Evolutionary conservation across 2,797 vertebrate genomes (phyloP), one percentile per base, ranked within the genome.

Genomic region (Notolabrus celidotus): DNA sequence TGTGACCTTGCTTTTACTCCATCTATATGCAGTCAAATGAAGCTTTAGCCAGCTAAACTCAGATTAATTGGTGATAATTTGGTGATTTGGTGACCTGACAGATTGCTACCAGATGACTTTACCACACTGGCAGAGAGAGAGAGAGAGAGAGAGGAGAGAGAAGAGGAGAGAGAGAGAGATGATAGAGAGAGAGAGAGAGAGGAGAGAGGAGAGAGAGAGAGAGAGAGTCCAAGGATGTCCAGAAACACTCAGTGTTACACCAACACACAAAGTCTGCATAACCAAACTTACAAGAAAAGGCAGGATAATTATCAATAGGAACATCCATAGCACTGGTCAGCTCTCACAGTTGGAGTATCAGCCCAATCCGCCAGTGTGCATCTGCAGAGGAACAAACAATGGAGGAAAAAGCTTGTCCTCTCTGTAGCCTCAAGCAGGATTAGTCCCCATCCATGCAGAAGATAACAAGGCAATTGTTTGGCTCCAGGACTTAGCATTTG

Each of bases 311-410:
- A 56, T 71, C 50, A 5, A 50, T 22, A 51, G 55, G 60, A 59
- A 58, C 11, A 9, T 49, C 67, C n/a, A 45, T 38, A 62, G 54
- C 15, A 17, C 15, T 9, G 46, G 56, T 74, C 65, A 53, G 39
- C 43, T 52, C 74, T 60, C 57, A 25, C 50, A 45, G 69, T 36
- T 50, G 55, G 29, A 47, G 50, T 43, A 33, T 34, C 57, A 23
- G 7, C 27, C 50, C 55, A 38, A 43, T 33, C 59, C 57, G 41
- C 62, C 65, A 36, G 58, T 19, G 15, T 53, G 62, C 56, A 36
- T 71, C 34, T 62, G 62, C 56, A 65, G 53, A 63, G 65, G 49
- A 34, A 54, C 71, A 74, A 78, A 86, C 54, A 84, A 84, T 46
- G 36, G 67, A 66, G 43, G 50, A 12, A 41, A 67, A 55, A 70